These are phyloP conservation scores for Phania funesta DNA, from an alignment of 2,888 invertebrate genomes.

Conservation along the genomic window DNA sequence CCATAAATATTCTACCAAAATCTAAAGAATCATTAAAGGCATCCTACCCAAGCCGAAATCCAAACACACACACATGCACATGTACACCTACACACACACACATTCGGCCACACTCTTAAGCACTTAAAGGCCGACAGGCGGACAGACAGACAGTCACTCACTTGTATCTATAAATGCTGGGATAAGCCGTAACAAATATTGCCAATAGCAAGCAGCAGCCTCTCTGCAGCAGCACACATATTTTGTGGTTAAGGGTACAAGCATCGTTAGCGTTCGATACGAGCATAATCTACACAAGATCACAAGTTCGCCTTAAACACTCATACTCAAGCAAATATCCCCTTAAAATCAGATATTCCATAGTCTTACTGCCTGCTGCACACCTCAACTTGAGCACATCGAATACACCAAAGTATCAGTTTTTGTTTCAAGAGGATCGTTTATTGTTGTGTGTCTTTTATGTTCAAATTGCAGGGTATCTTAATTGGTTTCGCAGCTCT, in stretches of 20 bases:
- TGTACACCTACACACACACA: constrained; percentile 3
- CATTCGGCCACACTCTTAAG: background rate
- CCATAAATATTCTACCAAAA: constrained; percentile 46
- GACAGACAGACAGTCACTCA: constrained; percentile 9
- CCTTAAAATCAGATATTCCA: constrained; percentile 1
- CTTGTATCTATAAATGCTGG: constrained; percentile 17
- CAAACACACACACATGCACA: constrained; percentile 5
- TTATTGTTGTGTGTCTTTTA: constrained; percentile 1
- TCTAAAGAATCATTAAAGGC: constrained; percentile 46
- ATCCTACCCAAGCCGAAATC: constrained; percentile 9
- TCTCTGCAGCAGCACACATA: constrained; percentile 11
- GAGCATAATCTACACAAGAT: constrained; percentile 56
- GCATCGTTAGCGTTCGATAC: constrained; percentile 39
- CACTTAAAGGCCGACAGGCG: background rate
- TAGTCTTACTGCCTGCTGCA: background rate
- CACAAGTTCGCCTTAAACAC: constrained; percentile 34
- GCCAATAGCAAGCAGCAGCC: constrained; percentile 41
- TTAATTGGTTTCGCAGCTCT: background rate
- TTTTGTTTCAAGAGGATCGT: constrained; percentile 51
- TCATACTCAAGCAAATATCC: constrained; percentile 13
- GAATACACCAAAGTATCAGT: constrained; percentile 43
- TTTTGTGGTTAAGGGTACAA: constrained; percentile 58
- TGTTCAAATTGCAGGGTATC: constrained; percentile 22
- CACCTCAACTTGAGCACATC: constrained; percentile 15
- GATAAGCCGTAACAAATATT: constrained; percentile 46